Evolutionary conservation across 1,140 invertebrate species (phyloP), one percentile per base, ranked within the genome.

Genomic region (Cotesia typhae): DNA sequence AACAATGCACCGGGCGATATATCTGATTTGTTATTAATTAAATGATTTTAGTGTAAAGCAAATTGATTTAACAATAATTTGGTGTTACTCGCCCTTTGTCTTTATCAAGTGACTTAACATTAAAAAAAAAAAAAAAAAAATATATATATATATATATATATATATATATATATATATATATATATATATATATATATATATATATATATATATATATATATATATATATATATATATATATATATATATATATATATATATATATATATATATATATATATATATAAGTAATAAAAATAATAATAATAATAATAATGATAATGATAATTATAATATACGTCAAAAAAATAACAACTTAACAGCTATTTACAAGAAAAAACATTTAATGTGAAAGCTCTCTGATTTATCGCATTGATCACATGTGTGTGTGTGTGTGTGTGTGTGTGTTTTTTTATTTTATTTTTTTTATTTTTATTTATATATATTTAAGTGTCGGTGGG

Each of bases 321-420:
- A 28, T 28, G 1, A 28, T 28, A 28, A 55, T 55, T 51, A 20
- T 47, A 55, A 60, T 51, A 55, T 59, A 69, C 20, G 57, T 41
- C 14, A 14, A 4, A 69, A 61, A 38, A 0, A 61, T 55, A 36
- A 47, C 55, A 69, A 69, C 75, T 79, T 77, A 74, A 77, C 75
- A 79, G 77, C 79, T 83, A 84, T 84, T 84, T 84, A 84, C 82
- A 84, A 82, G 79, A 75, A 76, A 72, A 79, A 76, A 78, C 67
- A 75, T 55, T 47, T 53, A 70, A 74, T 61, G 51, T 67, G 65
- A 70, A 60, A 71, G 51, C 60, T 68, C 71, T 55, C 60, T 35
- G 10, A 57, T 35, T 41, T 60, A 53, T 14, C 60, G 10, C 20
- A 20, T 72, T 14, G 36, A 4, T 67, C 38, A 12, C 37, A 38